Conservation (phyloP, 1,140 invertebrate species). For the Temnothorax curvispinosus region DNA sequence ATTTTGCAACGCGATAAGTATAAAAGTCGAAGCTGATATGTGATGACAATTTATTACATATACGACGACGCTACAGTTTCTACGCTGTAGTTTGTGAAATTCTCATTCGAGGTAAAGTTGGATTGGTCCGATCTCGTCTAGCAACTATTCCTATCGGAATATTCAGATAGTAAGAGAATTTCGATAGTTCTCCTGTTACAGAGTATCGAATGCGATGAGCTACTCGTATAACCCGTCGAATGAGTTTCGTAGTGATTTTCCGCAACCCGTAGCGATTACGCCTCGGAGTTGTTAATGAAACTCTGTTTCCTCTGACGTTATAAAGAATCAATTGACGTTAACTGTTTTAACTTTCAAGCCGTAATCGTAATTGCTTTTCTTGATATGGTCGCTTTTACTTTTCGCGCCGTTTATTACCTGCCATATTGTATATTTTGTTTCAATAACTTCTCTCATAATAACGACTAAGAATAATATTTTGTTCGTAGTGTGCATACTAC, state of each 20-base stretch:
- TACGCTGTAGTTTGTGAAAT: background rate
- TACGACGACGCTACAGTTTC: background rate
- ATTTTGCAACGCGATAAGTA: background rate
- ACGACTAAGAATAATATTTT: background rate
- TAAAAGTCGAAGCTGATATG: background rate
- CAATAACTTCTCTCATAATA: background rate
- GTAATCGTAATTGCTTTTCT: background rate
- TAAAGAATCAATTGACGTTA: background rate
- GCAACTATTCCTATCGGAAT: slow-evolving; percentile 7
- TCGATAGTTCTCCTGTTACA: slow-evolving; percentile 2
- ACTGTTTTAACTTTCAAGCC: background rate
- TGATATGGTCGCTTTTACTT: background rate
- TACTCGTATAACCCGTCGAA: background rate
- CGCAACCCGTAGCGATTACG: background rate
- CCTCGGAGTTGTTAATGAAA: background rate
- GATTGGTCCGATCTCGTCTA: background rate
- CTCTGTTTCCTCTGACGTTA: background rate
- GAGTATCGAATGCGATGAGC: background rate
- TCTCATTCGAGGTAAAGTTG: background rate
- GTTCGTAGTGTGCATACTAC: background rate
- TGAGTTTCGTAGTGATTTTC: background rate
- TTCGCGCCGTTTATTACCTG: background rate
- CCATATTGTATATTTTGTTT: background rate
- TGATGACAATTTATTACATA: slow-evolving; percentile 11
- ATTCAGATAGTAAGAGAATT: slow-evolving; percentile 10